Evolutionary conservation across 2,113 vertebrate genomes (phyloP).

Genomic region (Proteles cristata): DNA sequence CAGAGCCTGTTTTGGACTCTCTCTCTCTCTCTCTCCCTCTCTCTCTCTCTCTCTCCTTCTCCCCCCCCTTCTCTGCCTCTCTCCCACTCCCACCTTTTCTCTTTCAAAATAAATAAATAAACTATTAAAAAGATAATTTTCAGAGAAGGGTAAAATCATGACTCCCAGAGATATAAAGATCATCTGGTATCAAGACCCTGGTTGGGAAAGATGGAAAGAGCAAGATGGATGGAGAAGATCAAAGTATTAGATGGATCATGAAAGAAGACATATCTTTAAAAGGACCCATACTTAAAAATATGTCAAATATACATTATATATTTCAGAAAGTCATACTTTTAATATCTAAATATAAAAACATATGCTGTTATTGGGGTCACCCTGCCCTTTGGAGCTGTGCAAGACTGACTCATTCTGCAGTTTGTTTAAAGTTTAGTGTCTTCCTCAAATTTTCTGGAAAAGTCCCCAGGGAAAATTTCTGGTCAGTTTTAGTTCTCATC

Average conservation of each 20-base stretch:
- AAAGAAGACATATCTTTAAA: not conserved
- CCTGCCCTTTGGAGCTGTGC: conserved; percentile 17
- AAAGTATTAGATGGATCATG: not conserved
- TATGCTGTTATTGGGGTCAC: not conserved
- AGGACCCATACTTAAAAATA: conserved; percentile 32
- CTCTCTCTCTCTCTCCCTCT: too few relatives aligned
- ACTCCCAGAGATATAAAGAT: not conserved
- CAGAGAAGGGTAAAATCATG: not conserved
- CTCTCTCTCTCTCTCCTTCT: too few relatives aligned
- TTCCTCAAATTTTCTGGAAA: conserved; percentile 52
- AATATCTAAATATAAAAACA: conserved; percentile 40
- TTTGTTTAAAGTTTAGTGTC: conserved; percentile 60
- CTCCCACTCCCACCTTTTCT: too few relatives aligned
- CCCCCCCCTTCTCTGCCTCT: too few relatives aligned
- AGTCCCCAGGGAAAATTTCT: conserved; percentile 34
- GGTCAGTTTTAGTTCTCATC: conserved; percentile 44
- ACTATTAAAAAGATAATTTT: not conserved
- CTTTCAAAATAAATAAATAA: too few relatives aligned
- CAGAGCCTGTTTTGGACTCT: too few relatives aligned
- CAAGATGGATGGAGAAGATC: not conserved
- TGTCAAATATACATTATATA: not conserved
- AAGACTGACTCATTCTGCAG: conserved; percentile 41
- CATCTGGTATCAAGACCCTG: not conserved
- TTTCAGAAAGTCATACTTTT: conserved; percentile 37
- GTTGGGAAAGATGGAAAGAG: conserved; percentile 21